Evolutionary conservation across 1,140 invertebrate genomes (phyloP).

Genomic region (Drosophila auraria): DNA sequence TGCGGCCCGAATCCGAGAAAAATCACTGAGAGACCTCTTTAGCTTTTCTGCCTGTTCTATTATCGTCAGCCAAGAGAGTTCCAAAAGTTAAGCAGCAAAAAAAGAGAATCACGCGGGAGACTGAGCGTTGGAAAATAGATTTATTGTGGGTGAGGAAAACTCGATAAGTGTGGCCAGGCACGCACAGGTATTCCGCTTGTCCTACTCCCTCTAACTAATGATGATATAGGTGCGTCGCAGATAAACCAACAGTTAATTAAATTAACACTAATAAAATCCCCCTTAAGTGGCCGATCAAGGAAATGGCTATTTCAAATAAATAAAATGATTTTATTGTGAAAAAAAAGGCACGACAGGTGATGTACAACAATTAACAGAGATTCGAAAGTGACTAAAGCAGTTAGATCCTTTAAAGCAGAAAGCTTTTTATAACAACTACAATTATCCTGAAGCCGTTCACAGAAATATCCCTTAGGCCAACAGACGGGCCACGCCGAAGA

Average conservation of each 20-base stretch:
- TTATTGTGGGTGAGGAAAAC: constrained; percentile 18
- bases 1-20: constrained; percentile 3
- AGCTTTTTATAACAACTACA: constrained; percentile 23
- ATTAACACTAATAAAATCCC: constrained; percentile 8
- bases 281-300: constrained; percentile 9
- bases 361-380: constrained; percentile 31
- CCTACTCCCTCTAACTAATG: constrained; percentile 4
- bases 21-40: constrained; percentile 33
- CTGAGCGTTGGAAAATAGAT: constrained; percentile 28
- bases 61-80: constrained; percentile 61
- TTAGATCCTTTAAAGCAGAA: constrained; percentile 5
- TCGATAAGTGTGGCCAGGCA: constrained; percentile 52
- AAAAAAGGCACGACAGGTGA: constrained; percentile 15
- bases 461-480: constrained; percentile 53
- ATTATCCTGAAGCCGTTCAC: background rate
- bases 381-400: constrained; percentile 24
- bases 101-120: constrained; percentile 38
- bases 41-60: constrained; percentile 29
- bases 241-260: constrained; percentile 17
- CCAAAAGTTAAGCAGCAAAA: constrained; percentile 28
- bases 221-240: constrained; percentile 3
- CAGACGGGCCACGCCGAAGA: constrained; percentile 72
- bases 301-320: constrained; percentile 18
- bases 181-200: constrained; percentile 30
- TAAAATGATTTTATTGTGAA: constrained; percentile 29